Evolutionary conservation across 2,113 vertebrate genomes (phyloP), one percentile per base, ranked within the genome.

Genomic region (Oncorhynchus nerka): DNA sequence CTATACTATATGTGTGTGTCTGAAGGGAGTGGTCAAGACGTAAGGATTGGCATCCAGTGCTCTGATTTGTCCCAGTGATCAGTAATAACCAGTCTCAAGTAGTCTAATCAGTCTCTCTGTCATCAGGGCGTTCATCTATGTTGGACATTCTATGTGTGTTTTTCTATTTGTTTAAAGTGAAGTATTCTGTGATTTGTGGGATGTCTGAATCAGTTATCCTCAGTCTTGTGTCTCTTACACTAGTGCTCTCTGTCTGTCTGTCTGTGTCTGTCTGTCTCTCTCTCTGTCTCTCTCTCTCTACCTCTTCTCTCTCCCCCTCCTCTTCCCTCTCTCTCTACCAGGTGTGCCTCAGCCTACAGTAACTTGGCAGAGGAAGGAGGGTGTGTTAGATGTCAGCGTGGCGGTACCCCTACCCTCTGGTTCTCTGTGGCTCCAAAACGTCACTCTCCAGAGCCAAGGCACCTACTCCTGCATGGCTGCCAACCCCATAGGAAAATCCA

Each of bases 331-430:
- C 65, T 81, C 22, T 87, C 81, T 67, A 66, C 51, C 88, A 98
- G 97, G 96, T 55, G 82, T 93, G 74, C 97, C 97, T 30, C 91
- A 77, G 62, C 96, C 95, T 51, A 88, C 83, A 1, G 20, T 97
- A 39, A 88, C 76, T 0, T 98, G 97, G 97, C 81, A 87, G 82
- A 95, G 91, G 79, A 93, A 87, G 77, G 91, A 84, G 24, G 81
- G 84, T n/a, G 12, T 74, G 16, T 74, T 92, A 67, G 85, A 78
- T 59, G 79, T 72, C 8, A 84, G 30, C 75, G 72, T 89, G 64
- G 73, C 89, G 59, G 77, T 85, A 68, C 70, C 87, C 13, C 86
- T 95, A 78, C 83, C 82, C 20, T 94, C 94, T 65, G 95, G 94
- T 30, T 95, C 95, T 67, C 83, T 98, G 67, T 89, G 94, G 85